Evolutionary conservation across 1,140 invertebrate genomes (phyloP), one percentile per base, ranked within the genome.

Genomic region (Ceratosolen fusciceps): DNA sequence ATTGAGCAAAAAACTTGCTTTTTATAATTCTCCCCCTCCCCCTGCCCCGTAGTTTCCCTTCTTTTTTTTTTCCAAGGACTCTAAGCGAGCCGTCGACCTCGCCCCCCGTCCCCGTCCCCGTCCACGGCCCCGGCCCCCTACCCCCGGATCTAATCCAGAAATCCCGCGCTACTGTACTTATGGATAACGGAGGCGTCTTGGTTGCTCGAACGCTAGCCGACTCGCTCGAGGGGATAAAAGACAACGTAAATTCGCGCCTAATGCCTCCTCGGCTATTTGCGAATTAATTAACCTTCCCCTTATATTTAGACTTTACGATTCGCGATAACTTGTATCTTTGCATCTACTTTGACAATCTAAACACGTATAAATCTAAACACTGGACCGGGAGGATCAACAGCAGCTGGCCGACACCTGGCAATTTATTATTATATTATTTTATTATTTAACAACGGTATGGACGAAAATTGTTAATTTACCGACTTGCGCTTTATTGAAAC

Each of bases 371-470:
- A 52, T 52, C 21, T 52, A 21, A 47, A 47, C 16, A 9, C 16
- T 47, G 4, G 16, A 4, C 2, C n/a, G n/a, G n/a, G n/a, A n/a
- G 1, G 29, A 19, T 62, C 14, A 65, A 37, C 34, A 37, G 29
- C 2, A 9, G 10, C 16, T 34, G 9, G 16, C 29, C 26, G 4
- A 34, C 3, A 1, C 21, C 4, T 2, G 4, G 0, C n/a, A 62
- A 62, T 34, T 62, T 62, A 62, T 62, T 62, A 34, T n/a, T 34
- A 62, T 62, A 34, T 34, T n/a, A n/a, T n/a, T n/a, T n/a, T n/a
- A n/a, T n/a, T n/a, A 24, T 34, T 31, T 34, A 34, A 34, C 12
- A 62, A 62, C 21, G 12, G 34, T 62, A 9, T 62, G n/a, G n/a
- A n/a, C 7, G 1, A 34, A 34, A 24, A 19, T 34, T 19, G 16